Base-by-base conservation (phyloP, 2,113 vertebrate species). In the Bufo gargarizans region DNA sequence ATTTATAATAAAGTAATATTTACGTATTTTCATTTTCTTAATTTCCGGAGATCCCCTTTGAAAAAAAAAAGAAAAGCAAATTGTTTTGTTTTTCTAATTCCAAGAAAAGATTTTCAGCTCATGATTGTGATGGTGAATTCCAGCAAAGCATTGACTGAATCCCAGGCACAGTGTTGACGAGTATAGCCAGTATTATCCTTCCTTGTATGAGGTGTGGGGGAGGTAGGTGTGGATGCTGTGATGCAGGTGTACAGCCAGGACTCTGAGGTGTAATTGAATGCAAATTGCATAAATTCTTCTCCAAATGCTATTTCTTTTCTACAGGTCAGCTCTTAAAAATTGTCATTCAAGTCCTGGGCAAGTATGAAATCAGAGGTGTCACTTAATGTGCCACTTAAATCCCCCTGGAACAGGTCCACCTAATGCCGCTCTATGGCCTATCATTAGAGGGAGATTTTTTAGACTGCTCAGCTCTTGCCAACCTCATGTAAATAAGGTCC, bases 161-260 rank as follows among this genome's bases (percentile, higher is more conserved):
- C 72, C 49, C n/a, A 55, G 69, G 47, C 82, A 67, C 69, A 20
- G 81, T 84, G 72, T 84, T 84, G 71, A 55, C 56, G n/a, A 63
- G 81, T 83, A 83, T 56, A 83, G 45, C 69, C 67, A 47, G 56
- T 16, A 84, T 89, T 89, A 89, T 84, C n/a, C 74, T 84, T 81
- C 87, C 49, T 89, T 89, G 87, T 84, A 63, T 89, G 87, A 45
- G 61, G 72, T 89, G 87, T 84, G 81, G 81, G 87, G 87, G 82
- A 78, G 87, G 71, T 67, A 84, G 49, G 87, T 67, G 78, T 56
- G 59, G 65, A 72, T 49, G 82, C 87, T 89, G 87, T 84, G 87
- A 63, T 77, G 47, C 87, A 88, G 87, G 80, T 83, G 87, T 89
- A 78, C 55, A 84, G 87, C 87, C 87, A 89, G 69, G 87, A 84